phyloP scores from a whole-genome alignment of 2,113 vertebrate genomes.

The Takifugu bimaculatus region DNA sequence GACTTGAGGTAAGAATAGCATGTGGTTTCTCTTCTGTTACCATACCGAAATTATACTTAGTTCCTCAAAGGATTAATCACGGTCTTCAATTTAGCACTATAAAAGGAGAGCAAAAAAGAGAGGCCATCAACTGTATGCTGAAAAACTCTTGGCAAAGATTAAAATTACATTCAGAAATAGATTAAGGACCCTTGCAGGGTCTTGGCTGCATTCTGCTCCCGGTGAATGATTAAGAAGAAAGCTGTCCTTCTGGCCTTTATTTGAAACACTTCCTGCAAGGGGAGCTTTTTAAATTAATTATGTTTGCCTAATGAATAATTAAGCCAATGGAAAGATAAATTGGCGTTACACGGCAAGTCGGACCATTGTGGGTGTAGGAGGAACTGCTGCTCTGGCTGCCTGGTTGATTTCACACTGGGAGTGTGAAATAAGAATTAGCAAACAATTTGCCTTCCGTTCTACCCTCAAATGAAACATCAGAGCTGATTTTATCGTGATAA shows the following conservation, averaged over 20 bases:
- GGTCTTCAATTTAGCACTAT: too few species aligned
- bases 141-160: constrained; percentile 13
- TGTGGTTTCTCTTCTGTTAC: too few species aligned
- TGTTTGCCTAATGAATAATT: constrained; percentile 77
- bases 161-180: constrained; percentile 26
- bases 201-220: constrained; percentile 32
- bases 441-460: constrained; percentile 67
- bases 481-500: constrained; percentile 65
- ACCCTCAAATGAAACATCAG: constrained; percentile 60
- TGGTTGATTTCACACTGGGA: constrained; percentile 65
- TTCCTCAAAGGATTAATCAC: too few species aligned
- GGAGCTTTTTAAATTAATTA: constrained; percentile 72
- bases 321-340: constrained; percentile 71
- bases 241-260: constrained; percentile 68
- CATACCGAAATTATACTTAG: too few species aligned
- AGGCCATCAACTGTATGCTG: background rate
- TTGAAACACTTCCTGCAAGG: constrained; percentile 70
- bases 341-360: constrained; percentile 61
- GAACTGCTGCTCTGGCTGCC: constrained; percentile 51
- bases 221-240: constrained; percentile 61
- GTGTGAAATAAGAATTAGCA: constrained; percentile 72
- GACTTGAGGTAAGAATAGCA: too few species aligned
- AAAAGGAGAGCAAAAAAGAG: too few species aligned
- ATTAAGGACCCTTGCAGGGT: constrained; percentile 35
- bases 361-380: constrained; percentile 63